Percentiles rank a stretch among this genome's conserved stretches.
Conservation (phyloP, 2,797 vertebrate species). For the Manis crassicaudata region DNA sequence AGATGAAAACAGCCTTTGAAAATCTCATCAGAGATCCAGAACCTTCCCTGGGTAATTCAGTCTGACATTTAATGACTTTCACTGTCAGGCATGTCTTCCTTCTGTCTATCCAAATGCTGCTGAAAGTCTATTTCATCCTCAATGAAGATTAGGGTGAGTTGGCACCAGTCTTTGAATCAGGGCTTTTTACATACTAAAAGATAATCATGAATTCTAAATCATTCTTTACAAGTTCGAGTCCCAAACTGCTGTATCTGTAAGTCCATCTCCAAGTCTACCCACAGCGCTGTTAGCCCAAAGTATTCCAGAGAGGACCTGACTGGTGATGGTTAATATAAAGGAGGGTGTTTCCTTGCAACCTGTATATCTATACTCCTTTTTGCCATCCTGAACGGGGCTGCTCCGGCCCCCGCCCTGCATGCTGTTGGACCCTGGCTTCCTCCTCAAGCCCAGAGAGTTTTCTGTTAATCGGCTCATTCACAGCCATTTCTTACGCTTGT, state of each 20-base stretch:
- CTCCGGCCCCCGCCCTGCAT: not conserved
- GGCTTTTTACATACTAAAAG: not conserved
- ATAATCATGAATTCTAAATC: not conserved
- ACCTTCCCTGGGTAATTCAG: not conserved
- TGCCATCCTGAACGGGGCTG: not conserved
- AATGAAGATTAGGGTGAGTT: not conserved
- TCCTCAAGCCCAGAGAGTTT: not conserved
- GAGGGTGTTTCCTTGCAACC: rapidly evolving
- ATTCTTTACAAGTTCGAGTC: not conserved
- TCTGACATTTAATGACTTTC: not conserved
- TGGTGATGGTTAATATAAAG: not conserved
- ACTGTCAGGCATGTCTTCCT: not conserved
- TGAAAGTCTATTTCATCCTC: not conserved
- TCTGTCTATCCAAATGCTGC: not conserved
- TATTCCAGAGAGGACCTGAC: not conserved
- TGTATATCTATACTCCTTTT: not conserved
- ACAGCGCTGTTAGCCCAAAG: not conserved
- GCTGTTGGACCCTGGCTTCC: not conserved
- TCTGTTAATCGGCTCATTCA: not conserved
- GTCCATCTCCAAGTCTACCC: not conserved
- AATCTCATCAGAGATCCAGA: not conserved
- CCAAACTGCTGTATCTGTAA: not conserved
- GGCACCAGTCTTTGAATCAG: not conserved
- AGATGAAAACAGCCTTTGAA: not conserved
- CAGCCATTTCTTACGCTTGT: not conserved